These are phyloP conservation scores for Calliphora vicina DNA, from an alignment of 1,140 invertebrate genomes.

Conservation along the genomic window DNA sequence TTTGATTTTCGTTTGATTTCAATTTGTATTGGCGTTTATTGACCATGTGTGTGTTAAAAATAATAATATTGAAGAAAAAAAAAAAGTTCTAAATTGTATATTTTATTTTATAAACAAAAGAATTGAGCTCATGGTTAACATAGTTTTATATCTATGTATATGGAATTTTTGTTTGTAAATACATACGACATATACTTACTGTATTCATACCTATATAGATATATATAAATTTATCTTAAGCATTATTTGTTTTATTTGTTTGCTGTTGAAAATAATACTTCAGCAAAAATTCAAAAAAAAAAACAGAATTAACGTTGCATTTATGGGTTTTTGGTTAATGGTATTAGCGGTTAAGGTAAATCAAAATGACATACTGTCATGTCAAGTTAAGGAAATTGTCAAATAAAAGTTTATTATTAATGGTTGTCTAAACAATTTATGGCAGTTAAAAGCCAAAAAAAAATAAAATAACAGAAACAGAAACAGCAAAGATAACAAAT, in stretches of 20 bases:
- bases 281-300: too few relatives aligned
- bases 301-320: not conserved
- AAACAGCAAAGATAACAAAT: too few relatives aligned
- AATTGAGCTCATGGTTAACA: conserved; percentile 32
- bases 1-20: not conserved
- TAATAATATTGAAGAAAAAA: too few relatives aligned
- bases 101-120: conserved; percentile 11
- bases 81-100: conserved; percentile 16
- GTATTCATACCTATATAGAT: not conserved
- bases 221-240: conserved; percentile 24
- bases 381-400: conserved; percentile 29
- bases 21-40: not conserved
- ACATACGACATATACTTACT: not conserved
- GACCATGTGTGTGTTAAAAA: not conserved
- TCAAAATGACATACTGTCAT: conserved; percentile 31
- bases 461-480: too few relatives aligned
- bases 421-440: not conserved
- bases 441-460: too few relatives aligned
- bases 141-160: conserved; percentile 19
- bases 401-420: conserved; percentile 27
- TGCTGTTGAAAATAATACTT: not conserved
- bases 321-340: not conserved
- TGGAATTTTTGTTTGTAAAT: not conserved
- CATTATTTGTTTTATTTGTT: not conserved
- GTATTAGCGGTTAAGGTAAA: conserved; percentile 32